Evolutionary conservation across 2,113 vertebrate species (phyloP).

Genomic region (Egretta garzetta): DNA sequence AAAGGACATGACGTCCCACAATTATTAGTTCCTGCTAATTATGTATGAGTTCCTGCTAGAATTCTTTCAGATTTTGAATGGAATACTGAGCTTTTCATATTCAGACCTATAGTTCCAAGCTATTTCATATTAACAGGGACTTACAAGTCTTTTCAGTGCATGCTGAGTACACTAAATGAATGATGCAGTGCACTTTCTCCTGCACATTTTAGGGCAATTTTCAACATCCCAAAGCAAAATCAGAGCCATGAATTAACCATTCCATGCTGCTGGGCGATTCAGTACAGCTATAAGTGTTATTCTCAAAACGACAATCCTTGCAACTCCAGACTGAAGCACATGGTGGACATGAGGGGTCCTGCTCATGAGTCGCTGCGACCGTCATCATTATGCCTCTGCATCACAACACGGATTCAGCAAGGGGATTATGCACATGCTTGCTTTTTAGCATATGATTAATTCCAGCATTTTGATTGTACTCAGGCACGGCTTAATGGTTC

Average conservation of each 20-base stretch:
- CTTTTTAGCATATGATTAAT: not conserved
- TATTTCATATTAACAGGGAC: not conserved
- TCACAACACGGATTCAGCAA: not conserved
- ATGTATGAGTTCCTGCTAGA: not conserved
- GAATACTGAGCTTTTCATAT: not conserved
- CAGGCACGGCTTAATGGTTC: not conserved
- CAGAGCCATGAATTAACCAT: not conserved
- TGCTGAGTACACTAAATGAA: not conserved
- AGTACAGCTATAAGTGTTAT: not conserved
- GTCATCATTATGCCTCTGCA: rapidly evolving
- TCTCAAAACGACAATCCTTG: not conserved
- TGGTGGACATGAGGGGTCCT: not conserved
- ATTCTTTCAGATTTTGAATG: not conserved
- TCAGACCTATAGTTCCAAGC: not conserved
- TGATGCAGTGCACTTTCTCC: not conserved
- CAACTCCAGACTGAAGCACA: rapidly evolving
- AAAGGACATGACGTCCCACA: not conserved
- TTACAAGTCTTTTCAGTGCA: not conserved
- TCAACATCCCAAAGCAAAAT: not conserved
- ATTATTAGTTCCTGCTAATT: not conserved
- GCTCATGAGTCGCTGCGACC: not conserved
- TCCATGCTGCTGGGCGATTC: not conserved
- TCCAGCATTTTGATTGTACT: not conserved
- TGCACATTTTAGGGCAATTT: not conserved
- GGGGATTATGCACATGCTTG: not conserved